phyloP scores from a whole-genome alignment of 2,888 invertebrate genomes.

The Melinaea marsaeus region DNA sequence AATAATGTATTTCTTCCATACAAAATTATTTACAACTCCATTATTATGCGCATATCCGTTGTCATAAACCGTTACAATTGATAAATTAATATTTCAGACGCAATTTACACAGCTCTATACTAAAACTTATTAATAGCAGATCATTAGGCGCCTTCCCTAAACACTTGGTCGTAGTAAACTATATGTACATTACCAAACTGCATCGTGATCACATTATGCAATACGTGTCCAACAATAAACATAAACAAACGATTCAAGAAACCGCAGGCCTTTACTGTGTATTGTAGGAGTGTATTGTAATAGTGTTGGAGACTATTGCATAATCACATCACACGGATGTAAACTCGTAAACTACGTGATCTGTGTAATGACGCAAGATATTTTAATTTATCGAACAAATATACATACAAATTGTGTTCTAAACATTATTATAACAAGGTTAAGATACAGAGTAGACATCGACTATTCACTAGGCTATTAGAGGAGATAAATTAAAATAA shows the following conservation, averaged over 20 bases:
- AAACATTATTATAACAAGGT: conserved; percentile 1
- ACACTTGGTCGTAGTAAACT: conserved; percentile 30
- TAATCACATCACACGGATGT: conserved; percentile 4
- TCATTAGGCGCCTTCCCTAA: conserved; percentile 66
- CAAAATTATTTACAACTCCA: conserved; percentile 74
- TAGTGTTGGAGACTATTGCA: conserved; percentile 2
- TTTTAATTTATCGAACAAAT: not conserved
- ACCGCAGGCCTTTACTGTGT: not conserved
- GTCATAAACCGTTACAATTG: conserved; percentile 71
- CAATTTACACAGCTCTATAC: conserved; percentile 58
- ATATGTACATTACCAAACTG: conserved; percentile 6
- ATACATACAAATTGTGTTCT: not conserved
- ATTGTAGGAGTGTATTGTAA: not conserved
- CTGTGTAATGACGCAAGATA: not conserved
- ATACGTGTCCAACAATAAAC: not conserved
- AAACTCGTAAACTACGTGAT: not conserved
- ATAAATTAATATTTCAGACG: conserved; percentile 68
- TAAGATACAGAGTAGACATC: not conserved
- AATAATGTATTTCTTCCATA: conserved; percentile 67
- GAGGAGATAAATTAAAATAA: not conserved
- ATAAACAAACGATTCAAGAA: not conserved
- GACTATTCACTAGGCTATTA: not conserved
- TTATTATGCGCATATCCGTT: conserved; percentile 72
- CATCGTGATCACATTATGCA: not conserved
- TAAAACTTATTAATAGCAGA: conserved; percentile 59